Percentiles rank a stretch among this genome's conserved stretches.
phyloP scores from a whole-genome alignment of 2,797 vertebrate genomes.

The Threskiornis aethiopicus region DNA sequence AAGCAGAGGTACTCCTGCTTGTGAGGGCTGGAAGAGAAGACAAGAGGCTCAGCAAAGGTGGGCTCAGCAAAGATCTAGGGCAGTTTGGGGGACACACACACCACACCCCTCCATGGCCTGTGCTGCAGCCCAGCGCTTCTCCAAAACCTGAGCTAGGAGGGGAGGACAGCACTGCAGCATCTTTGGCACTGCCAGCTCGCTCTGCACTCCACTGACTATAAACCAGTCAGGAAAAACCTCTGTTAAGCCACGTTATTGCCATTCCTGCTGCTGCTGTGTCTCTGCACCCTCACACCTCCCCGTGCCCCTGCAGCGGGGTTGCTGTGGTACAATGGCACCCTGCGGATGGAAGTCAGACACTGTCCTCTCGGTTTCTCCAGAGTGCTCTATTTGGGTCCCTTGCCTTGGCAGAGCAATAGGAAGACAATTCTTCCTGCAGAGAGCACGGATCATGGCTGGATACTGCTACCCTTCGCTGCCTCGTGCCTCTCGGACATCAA shows the following conservation, averaged over 20 bases:
- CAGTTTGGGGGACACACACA: background rate
- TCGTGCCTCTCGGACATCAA: background rate
- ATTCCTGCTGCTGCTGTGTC: background rate
- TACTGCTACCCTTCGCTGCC: background rate
- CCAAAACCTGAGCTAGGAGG: background rate
- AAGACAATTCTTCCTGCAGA: background rate
- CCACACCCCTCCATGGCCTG: background rate
- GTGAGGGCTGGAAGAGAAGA: background rate
- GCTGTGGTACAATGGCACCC: background rate
- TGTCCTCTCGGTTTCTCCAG: background rate
- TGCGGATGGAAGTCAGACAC: background rate
- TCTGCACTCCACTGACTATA: background rate
- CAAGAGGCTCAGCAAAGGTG: background rate
- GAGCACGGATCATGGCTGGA: background rate
- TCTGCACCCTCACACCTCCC: background rate
- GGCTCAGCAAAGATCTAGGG: background rate
- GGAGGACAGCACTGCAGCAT: fast-evolving
- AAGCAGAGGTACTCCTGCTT: background rate
- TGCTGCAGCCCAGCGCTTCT: background rate
- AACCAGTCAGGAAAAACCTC: background rate
- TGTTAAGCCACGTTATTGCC: background rate
- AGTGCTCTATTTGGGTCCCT: background rate
- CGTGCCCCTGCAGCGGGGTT: fast-evolving
- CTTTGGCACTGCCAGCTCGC: fast-evolving
- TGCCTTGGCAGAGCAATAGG: background rate